Evolutionary conservation across 1,140 invertebrate species (phyloP).

Genomic region (Heliconius hewitsoni): DNA sequence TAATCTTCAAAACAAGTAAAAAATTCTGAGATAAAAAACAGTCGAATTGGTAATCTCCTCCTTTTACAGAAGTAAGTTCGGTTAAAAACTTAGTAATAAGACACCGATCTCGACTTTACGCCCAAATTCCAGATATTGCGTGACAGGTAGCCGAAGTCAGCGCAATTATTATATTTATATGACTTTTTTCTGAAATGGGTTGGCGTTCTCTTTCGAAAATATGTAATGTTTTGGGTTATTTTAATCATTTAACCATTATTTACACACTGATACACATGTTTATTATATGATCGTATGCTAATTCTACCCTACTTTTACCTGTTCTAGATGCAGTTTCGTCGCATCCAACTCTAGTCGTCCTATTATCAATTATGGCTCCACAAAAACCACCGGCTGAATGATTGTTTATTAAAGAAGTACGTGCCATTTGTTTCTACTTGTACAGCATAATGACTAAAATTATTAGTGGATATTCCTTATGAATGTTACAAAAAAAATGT

Average conservation of each 20-base stretch:
- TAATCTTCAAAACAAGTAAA: too few species aligned
- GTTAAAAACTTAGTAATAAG: too few species aligned
- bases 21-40: too few species aligned
- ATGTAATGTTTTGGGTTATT: too few species aligned
- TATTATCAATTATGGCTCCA: conserved; percentile 46
- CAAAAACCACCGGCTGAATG: conserved; percentile 38
- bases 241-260: too few species aligned
- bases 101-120: too few species aligned
- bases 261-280: neutral
- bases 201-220: too few species aligned
- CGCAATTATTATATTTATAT: neutral
- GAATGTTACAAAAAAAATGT: neutral
- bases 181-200: too few species aligned
- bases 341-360: conserved; percentile 42
- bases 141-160: too few species aligned
- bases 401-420: conserved; percentile 46
- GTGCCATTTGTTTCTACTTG: conserved; percentile 36
- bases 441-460: conserved; percentile 1
- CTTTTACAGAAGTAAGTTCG: too few species aligned
- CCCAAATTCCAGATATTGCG: too few species aligned
- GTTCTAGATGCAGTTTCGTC: conserved; percentile 40
- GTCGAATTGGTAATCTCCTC: too few species aligned
- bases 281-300: neutral
- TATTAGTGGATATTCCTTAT: neutral
- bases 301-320: neutral